These are phyloP conservation scores for Parapristionchus giblindavisi DNA, from an alignment of 2,888 invertebrate genomes.

Conservation along the genomic window DNA sequence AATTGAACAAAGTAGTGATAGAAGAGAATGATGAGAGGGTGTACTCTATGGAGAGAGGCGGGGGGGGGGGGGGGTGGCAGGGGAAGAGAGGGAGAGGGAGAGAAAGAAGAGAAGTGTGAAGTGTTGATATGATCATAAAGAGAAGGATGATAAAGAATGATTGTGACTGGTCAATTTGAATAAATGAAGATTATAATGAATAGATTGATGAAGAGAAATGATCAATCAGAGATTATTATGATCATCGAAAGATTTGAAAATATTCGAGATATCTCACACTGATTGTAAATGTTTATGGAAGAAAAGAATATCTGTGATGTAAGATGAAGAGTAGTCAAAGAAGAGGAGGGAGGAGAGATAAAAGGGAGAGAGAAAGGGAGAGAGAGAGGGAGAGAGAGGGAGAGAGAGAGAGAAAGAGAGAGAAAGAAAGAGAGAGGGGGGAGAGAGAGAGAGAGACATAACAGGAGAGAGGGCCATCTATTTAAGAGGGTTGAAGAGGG, in stretches of 20 bases:
- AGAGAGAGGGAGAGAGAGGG: conserved; percentile 2
- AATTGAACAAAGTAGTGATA: conserved; percentile 6
- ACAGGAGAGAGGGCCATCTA: background rate
- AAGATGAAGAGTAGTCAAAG: too few species aligned
- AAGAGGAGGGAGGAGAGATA: too few species aligned
- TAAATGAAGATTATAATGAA: too few species aligned
- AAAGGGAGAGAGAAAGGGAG: conserved; percentile 12
- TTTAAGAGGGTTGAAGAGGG: conserved; percentile 5
- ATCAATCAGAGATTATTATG: too few species aligned
- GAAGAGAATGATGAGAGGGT: background rate
- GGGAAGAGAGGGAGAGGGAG: background rate
- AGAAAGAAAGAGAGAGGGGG: background rate
- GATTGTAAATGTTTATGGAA: too few species aligned
- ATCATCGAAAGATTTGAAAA: too few species aligned
- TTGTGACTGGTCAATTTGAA: too few species aligned
- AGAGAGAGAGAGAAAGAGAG: background rate
- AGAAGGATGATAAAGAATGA: too few species aligned
- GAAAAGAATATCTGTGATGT: too few species aligned
- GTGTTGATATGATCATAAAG: too few species aligned
- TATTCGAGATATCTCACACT: too few species aligned
- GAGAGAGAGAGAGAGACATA: background rate
- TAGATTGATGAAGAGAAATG: too few species aligned
- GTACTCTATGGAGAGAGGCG: conserved; percentile 8
- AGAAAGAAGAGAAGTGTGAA: background rate
- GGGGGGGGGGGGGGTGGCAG: conserved; percentile 1